A percentile compares a stretch with the other conserved stretches of the same genome.
These are phyloP conservation scores for Lepidochitona cinerea DNA, from an alignment of 2,888 invertebrate genomes.

Conservation along the genomic window DNA sequence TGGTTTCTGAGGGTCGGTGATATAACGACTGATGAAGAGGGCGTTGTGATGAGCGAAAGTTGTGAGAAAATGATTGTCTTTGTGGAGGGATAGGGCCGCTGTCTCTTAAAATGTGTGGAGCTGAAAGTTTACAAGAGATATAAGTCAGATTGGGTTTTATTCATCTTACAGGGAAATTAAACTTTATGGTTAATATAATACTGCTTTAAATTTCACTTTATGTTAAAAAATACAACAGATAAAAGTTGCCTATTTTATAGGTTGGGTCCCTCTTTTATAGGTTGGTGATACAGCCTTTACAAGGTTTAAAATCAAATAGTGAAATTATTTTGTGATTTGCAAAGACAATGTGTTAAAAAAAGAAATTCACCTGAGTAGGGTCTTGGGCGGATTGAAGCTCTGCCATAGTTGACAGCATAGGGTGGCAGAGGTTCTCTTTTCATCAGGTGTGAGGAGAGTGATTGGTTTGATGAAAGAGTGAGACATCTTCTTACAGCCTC, in stretches of 20 bases:
- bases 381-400: conserved; percentile 29
- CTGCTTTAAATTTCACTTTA: no score
- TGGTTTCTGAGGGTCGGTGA: conserved; percentile 28
- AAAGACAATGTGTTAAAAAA: no score
- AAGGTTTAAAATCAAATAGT: no score
- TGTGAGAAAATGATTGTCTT: background rate
- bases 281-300: no score
- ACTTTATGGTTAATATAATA: no score
- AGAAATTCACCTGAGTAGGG: conserved; percentile 50
- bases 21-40: background rate
- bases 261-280: no score
- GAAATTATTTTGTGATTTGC: no score
- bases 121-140: background rate
- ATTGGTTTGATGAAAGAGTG: conserved; percentile 43
- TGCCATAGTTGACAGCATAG: conserved; percentile 38
- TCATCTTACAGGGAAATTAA: no score
- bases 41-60: background rate
- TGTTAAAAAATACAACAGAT: no score
- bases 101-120: background rate
- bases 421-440: conserved; percentile 51
- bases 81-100: background rate
- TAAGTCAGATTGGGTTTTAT: no score
- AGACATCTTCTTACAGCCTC: conserved; percentile 59
- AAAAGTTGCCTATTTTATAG: no score
- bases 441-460: conserved; percentile 47